Conservation (phyloP, 2,797 vertebrate genomes). For the Dendrocincla tyrannina region DNA sequence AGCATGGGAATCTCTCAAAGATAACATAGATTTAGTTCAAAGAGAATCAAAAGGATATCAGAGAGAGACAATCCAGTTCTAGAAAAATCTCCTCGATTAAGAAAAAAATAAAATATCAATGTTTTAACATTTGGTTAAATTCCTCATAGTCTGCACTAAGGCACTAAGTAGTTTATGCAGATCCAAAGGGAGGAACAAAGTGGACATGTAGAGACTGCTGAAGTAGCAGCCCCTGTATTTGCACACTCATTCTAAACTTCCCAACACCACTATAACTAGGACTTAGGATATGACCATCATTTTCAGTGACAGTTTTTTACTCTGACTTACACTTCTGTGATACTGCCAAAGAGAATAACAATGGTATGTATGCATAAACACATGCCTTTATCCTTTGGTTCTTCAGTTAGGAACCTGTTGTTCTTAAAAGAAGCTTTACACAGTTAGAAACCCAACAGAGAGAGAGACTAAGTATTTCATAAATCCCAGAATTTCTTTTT, state of each 20-base stretch:
- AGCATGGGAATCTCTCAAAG: not conserved
- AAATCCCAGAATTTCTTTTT: not conserved
- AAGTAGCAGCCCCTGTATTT: not conserved
- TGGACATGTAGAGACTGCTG: not conserved
- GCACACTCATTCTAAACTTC: not conserved
- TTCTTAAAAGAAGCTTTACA: not conserved
- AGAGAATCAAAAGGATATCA: not conserved
- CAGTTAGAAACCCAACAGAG: not conserved
- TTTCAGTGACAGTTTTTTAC: not conserved
- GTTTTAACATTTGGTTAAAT: not conserved
- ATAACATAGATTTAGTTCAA: not conserved
- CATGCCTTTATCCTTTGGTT: not conserved
- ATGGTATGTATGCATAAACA: not conserved
- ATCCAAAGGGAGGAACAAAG: not conserved
- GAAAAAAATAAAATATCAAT: not conserved
- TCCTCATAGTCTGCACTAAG: not conserved
- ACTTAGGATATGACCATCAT: not conserved
- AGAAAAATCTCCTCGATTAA: not conserved
- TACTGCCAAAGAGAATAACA: not conserved
- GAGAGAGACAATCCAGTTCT: not conserved
- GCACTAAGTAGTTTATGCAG: not conserved
- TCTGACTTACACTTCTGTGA: not conserved
- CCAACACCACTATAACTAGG: not conserved
- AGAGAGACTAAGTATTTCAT: not conserved
- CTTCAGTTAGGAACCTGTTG: not conserved